phyloP scores from a whole-genome alignment of 2,113 vertebrate genomes.

The Zosterops lateralis region DNA sequence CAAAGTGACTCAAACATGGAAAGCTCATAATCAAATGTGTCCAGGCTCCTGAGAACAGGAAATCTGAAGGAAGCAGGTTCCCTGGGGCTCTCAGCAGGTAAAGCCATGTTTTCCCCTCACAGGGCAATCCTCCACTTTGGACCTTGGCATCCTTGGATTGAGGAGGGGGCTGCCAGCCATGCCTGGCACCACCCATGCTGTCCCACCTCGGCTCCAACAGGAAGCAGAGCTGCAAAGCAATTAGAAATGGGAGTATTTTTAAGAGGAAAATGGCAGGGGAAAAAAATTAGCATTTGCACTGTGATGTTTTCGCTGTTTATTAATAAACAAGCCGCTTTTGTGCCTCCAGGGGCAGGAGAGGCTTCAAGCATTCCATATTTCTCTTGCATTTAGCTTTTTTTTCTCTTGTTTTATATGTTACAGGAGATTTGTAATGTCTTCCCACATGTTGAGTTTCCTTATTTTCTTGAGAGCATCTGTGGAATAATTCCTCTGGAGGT shows the following conservation, averaged over 20 bases:
- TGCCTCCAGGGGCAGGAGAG: neutral
- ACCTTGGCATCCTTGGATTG: neutral
- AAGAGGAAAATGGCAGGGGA: slow-evolving; percentile 20
- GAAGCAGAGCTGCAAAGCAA: slow-evolving; percentile 5
- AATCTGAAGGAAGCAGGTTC: neutral
- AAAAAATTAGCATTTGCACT: slow-evolving; percentile 17
- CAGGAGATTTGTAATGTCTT: slow-evolving; percentile 57
- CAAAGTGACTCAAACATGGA: neutral
- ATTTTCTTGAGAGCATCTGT: slow-evolving; percentile 33
- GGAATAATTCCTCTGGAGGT: slow-evolving; percentile 50
- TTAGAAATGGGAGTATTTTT: neutral
- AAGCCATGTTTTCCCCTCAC: neutral
- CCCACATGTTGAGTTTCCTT: slow-evolving; percentile 53
- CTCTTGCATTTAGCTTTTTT: neutral
- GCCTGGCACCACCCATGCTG: rapidly evolving
- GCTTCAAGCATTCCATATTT: slow-evolving; percentile 22
- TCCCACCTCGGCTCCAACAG: rapidly evolving
- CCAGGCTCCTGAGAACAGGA: neutral
- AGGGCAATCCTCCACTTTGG: neutral
- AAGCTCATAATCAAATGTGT: neutral
- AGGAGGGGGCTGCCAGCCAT: neutral
- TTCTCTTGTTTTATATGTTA: slow-evolving; percentile 45
- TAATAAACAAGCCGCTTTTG: slow-evolving; percentile 12
- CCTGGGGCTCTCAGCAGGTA: neutral
- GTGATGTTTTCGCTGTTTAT: slow-evolving; percentile 46